Percentiles rank a stretch among this genome's conserved stretches.
Evolutionary conservation across 2,113 vertebrate species (phyloP).

Genomic region (Gila orcuttii): DNA sequence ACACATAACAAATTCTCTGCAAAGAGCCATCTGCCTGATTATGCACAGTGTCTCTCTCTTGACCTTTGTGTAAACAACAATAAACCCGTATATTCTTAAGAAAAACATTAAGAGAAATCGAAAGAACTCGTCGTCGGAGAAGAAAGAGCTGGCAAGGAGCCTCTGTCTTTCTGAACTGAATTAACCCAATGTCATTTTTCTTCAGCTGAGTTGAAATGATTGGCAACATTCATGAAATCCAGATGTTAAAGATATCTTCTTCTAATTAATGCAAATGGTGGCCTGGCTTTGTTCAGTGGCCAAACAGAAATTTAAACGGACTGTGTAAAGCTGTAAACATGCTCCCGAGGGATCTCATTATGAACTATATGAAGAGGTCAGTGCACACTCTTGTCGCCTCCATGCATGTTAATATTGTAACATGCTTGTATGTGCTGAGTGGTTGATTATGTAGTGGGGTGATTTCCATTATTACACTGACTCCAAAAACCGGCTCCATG

Average conservation of each 20-base stretch:
- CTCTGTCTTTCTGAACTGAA: not conserved
- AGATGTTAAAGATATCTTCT: constrained; percentile 51
- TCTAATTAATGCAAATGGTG: constrained; percentile 60
- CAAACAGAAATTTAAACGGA: constrained; percentile 63
- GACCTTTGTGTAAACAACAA: not conserved
- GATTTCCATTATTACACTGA: constrained; percentile 26
- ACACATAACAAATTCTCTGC: not conserved
- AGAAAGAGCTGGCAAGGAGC: not conserved
- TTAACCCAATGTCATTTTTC: not conserved
- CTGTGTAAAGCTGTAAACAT: constrained; percentile 63
- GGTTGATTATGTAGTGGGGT: constrained; percentile 30
- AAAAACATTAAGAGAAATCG: not conserved
- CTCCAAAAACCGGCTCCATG: not conserved
- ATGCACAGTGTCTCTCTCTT: not conserved
- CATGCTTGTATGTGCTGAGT: constrained; percentile 21
- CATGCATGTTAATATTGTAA: constrained; percentile 1
- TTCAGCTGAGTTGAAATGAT: constrained; percentile 10
- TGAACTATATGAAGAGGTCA: constrained; percentile 39
- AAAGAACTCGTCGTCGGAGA: not conserved
- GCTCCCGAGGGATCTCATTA: constrained; percentile 44
- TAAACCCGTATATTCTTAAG: not conserved
- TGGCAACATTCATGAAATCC: constrained; percentile 23
- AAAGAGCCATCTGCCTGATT: not conserved
- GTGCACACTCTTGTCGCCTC: not conserved
- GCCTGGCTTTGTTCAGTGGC: constrained; percentile 58